These are phyloP conservation scores for Cyclophora punctaria DNA, from an alignment of 2,888 invertebrate species.

Conservation along the genomic window DNA sequence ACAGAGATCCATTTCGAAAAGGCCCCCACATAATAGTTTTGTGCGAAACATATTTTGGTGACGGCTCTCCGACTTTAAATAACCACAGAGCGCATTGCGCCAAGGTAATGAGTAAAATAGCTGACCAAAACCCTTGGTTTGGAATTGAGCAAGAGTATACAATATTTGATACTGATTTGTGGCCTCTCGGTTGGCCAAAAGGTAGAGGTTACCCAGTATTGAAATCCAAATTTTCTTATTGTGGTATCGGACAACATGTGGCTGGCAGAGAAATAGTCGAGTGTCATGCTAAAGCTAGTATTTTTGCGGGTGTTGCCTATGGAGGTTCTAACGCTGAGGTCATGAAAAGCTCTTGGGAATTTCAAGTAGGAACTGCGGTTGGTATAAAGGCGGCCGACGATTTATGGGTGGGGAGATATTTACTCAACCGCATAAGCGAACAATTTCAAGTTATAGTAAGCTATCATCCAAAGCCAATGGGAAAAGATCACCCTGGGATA, in stretches of 20 bases:
- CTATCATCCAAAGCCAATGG: constrained; percentile 83
- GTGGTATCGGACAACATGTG: constrained; percentile 95
- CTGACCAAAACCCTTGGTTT: constrained; percentile 86
- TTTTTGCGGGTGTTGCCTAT: constrained; percentile 94
- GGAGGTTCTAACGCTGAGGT: constrained; percentile 98
- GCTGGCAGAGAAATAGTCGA: constrained; percentile 96
- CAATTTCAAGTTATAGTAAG: constrained; percentile 85
- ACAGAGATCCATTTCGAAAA: constrained; percentile 91
- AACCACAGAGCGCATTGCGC: constrained; percentile 84
- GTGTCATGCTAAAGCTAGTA: constrained; percentile 86
- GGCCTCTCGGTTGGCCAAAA: constrained; percentile 95
- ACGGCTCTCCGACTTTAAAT: constrained; percentile 82
- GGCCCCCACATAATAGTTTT: constrained; percentile 91
- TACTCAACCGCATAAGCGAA: constrained; percentile 88
- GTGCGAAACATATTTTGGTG: constrained; percentile 86
- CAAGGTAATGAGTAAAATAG: constrained; percentile 65
- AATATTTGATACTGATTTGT: constrained; percentile 85
- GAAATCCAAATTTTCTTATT: constrained; percentile 89
- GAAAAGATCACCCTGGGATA: constrained; percentile 89
- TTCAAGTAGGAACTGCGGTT: constrained; percentile 91
- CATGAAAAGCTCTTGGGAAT: constrained; percentile 96
- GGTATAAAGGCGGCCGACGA: constrained; percentile 90
- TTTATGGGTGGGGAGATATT: constrained; percentile 89
- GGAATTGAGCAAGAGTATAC: constrained; percentile 95
- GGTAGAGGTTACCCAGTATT: constrained; percentile 86